Percentiles rank a stretch among this genome's conserved stretches.
These are phyloP conservation scores for Lissocephala sabroskyi DNA, from an alignment of 2,888 invertebrate species.

Conservation along the genomic window DNA sequence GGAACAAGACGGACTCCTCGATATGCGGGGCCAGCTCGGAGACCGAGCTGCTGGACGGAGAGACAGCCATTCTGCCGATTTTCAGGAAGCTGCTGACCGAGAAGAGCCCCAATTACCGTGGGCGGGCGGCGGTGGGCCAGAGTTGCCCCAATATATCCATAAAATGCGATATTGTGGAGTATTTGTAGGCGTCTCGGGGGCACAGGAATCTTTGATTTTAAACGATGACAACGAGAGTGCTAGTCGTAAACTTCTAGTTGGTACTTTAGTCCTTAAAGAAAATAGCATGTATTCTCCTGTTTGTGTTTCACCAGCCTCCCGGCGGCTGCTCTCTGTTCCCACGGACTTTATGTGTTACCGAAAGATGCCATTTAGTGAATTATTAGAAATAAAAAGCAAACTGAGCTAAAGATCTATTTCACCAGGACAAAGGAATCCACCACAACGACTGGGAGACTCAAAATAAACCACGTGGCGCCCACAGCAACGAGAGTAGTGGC, in stretches of 20 bases:
- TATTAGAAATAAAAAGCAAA: conserved; percentile 29
- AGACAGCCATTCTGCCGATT: conserved; percentile 88
- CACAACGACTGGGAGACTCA: too few species aligned
- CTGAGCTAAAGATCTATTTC: conserved; percentile 35
- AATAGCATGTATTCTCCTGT: too few species aligned
- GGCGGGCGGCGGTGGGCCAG: conserved; percentile 76
- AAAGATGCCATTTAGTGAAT: conserved; percentile 34
- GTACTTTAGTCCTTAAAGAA: background rate
- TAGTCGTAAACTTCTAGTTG: background rate
- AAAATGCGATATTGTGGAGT: conserved; percentile 96
- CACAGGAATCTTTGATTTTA: conserved; percentile 4
- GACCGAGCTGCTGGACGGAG: conserved; percentile 84
- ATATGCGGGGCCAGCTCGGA: conserved; percentile 88
- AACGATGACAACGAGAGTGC: conserved; percentile 3
- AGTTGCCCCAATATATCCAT: conserved; percentile 96
- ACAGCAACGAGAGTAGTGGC: too few species aligned
- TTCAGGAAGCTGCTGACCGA: conserved; percentile 93
- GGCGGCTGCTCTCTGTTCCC: too few species aligned
- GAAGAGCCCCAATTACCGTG: conserved; percentile 79
- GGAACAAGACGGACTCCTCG: conserved; percentile 68
- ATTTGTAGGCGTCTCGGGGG: conserved; percentile 82
- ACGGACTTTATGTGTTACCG: background rate
- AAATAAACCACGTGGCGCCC: too few species aligned
- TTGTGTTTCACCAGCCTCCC: too few species aligned
- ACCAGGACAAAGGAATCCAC: conserved; percentile 35